Percentiles rank a stretch among this genome's conserved stretches.
Evolutionary conservation across 2,888 invertebrate species (phyloP).

Genomic region (Ennomos erosarius): DNA sequence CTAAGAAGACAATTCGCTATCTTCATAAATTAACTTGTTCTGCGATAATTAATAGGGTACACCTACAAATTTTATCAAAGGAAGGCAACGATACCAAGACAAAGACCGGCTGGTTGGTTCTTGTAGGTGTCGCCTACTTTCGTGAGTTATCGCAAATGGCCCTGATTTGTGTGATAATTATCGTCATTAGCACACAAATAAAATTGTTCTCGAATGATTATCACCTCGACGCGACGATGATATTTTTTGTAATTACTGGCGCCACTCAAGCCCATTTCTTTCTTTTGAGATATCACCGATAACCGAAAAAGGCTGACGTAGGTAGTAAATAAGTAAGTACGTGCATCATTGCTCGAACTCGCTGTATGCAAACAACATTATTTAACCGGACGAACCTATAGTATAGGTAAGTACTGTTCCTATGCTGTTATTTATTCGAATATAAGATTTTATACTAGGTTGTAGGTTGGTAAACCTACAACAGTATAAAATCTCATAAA

Average conservation of each 20-base stretch:
- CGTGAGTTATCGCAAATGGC: slow-evolving; percentile 66
- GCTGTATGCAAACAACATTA: slow-evolving; percentile 11
- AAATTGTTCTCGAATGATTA: slow-evolving; percentile 59
- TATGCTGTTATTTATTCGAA: too few species aligned
- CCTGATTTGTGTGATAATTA: slow-evolving; percentile 75
- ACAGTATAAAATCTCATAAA: too few species aligned
- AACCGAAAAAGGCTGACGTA: slow-evolving; percentile 23
- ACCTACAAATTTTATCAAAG: too few species aligned
- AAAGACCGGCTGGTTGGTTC: slow-evolving; percentile 34
- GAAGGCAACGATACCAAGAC: slow-evolving; percentile 27
- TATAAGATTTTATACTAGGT: too few species aligned
- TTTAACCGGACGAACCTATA: slow-evolving; percentile 4
- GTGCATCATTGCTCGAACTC: slow-evolving; percentile 14
- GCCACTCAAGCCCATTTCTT: slow-evolving; percentile 49
- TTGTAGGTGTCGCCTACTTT: slow-evolving; percentile 35
- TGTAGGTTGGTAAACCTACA: too few species aligned
- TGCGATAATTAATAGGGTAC: too few species aligned
- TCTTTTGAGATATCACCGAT: slow-evolving; percentile 32
- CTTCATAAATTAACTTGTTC: too few species aligned
- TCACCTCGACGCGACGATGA: slow-evolving; percentile 45
- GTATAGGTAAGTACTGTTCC: too few species aligned
- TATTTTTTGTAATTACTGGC: slow-evolving; percentile 54
- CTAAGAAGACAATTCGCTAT: too few species aligned
- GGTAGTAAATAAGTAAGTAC: too few species aligned
- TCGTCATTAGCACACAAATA: slow-evolving; percentile 61